phyloP scores from a whole-genome alignment of 1,140 invertebrate species.

The Pantala flavescens region DNA sequence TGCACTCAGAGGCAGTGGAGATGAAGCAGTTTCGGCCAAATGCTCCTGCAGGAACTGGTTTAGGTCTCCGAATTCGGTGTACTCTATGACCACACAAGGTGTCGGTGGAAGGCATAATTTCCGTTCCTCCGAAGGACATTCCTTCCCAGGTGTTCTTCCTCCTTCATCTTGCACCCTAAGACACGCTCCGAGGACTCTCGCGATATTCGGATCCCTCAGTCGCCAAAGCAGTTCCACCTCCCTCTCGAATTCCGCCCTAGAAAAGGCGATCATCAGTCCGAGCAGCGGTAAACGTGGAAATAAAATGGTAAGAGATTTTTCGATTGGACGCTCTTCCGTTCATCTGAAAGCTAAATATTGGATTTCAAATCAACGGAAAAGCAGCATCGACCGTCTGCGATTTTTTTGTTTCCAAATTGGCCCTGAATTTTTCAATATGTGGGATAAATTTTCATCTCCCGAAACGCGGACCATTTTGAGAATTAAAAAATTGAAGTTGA shows the following conservation, averaged over 20 bases:
- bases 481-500: not conserved
- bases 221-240: conserved; percentile 63
- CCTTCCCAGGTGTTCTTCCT: conserved; percentile 22
- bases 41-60: conserved; percentile 68
- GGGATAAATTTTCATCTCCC: too few species aligned
- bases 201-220: conserved; percentile 67
- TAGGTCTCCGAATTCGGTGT: conserved; percentile 54
- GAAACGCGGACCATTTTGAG: too few species aligned
- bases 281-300: too few species aligned
- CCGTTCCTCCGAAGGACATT: conserved; percentile 46
- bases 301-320: too few species aligned
- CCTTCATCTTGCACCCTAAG: conserved; percentile 29
- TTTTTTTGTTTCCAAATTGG: too few species aligned
- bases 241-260: conserved; percentile 48
- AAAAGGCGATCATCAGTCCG: conserved; percentile 20
- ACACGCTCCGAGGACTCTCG: conserved; percentile 65
- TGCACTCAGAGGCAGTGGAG: conserved; percentile 41
- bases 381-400: too few species aligned
- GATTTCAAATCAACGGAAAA: not conserved
- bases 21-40: conserved; percentile 52
- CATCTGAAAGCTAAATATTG: not conserved
- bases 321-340: too few species aligned
- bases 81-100: conserved; percentile 51
- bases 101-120: conserved; percentile 38
- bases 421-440: too few species aligned